Percentiles rank a stretch among this genome's conserved stretches.
phyloP scores from a whole-genome alignment of 2,888 invertebrate genomes.

The Drosophila colorata region DNA sequence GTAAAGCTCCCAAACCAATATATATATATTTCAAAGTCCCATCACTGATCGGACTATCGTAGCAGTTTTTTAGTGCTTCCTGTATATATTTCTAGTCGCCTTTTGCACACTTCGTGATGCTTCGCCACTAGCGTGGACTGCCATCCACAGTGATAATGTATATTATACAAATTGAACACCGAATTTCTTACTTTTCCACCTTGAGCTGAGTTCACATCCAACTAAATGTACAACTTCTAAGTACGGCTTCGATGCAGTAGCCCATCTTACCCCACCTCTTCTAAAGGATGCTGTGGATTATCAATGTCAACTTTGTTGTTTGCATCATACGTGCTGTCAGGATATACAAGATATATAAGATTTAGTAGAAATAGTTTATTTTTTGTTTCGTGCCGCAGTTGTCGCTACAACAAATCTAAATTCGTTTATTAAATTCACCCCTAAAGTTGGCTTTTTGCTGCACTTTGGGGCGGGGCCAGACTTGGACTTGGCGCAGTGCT shows the following conservation, averaged over 20 bases:
- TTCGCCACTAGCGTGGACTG: too few relatives aligned
- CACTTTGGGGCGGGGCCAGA: constrained; percentile 62
- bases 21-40: too few relatives aligned
- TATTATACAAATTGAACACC: not conserved
- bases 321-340: constrained; percentile 17
- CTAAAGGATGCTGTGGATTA: constrained; percentile 20
- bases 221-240: not conserved
- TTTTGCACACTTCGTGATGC: too few relatives aligned
- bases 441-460: constrained; percentile 42
- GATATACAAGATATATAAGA: not conserved
- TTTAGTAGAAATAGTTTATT: constrained; percentile 8
- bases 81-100: too few relatives aligned
- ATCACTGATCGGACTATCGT: too few relatives aligned
- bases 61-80: too few relatives aligned
- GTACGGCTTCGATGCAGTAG: not conserved
- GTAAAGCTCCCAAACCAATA: too few relatives aligned
- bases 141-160: not conserved
- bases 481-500: constrained; percentile 50
- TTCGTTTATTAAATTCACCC: constrained; percentile 68
- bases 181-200: not conserved
- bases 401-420: constrained; percentile 33
- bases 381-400: constrained; percentile 13
- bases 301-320: constrained; percentile 74
- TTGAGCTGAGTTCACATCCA: not conserved
- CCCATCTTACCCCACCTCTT: too few relatives aligned